These are phyloP conservation scores for Lumbricus terrestris DNA, from an alignment of 2,888 invertebrate species.

Conservation along the genomic window DNA sequence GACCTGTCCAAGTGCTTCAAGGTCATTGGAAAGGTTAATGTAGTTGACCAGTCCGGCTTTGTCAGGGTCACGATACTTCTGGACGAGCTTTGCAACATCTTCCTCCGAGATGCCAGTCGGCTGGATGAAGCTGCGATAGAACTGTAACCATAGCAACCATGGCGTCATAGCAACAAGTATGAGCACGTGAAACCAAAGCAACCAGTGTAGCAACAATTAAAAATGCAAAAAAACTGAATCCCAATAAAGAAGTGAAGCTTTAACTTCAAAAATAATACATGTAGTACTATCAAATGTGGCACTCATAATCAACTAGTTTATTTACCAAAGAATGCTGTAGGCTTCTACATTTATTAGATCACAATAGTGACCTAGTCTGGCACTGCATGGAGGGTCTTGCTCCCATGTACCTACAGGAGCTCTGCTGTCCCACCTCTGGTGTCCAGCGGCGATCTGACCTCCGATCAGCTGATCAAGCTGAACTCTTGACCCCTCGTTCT, in stretches of 20 bases:
- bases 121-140: conserved; percentile 57
- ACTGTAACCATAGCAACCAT: conserved; percentile 45
- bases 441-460: too few species aligned
- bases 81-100: conserved; percentile 53
- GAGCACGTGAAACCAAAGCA: neutral
- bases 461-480: too few species aligned
- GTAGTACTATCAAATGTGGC: neutral
- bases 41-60: conserved; percentile 55
- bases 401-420: too few species aligned
- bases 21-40: conserved; percentile 57
- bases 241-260: neutral
- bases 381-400: too few species aligned
- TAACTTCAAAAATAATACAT: neutral
- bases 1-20: conserved; percentile 44
- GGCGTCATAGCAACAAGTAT: neutral
- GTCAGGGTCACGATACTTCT: conserved; percentile 55
- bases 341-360: neutral
- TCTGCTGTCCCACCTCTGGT: too few species aligned
- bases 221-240: neutral
- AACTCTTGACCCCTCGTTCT: too few species aligned
- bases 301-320: neutral
- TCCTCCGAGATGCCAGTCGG: conserved; percentile 55
- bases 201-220: neutral
- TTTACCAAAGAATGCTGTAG: neutral
- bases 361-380: too few species aligned